Base-by-base conservation (phyloP, 2,888 invertebrate species). In the Dioctria linearis region DNA sequence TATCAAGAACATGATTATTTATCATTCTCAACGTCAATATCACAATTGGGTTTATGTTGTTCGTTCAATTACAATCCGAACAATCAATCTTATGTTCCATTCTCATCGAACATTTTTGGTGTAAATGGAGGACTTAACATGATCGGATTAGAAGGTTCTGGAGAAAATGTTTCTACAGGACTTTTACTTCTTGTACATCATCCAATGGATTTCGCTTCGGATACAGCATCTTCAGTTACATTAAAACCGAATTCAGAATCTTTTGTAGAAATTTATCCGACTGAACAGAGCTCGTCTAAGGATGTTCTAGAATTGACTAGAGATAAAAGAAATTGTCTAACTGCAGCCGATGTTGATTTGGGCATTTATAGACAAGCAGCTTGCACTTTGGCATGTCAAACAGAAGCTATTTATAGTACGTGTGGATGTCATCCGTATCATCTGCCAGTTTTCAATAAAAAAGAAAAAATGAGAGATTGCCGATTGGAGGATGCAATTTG, bases 61-160 rank as follows among this genome's bases (percentile, higher is more conserved):
- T 88, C 89, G 3, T 89, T 89, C 49, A 89, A 89, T 82, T 89
- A 88, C 69, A 87, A 88, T 84, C 88, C 88, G 0, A 85, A 86
- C 25, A 88, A 89, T 83, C 80, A 84, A 8, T 87, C 87, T 3
- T 87, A 85, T 78, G 84, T 86, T 4, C 88, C 88, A 13, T 88
- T 88, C 78, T 86, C 88, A 0, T 82, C 88, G 5, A 89, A 88
- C 67, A 86, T 86, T 25, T 89, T 88, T 67, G 89, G 89, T 78
- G 85, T 88, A 81, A 85, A 87, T 51, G 88, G 88, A 0, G 89
- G 87, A 0, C 81, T 89, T 5, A 87, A 85, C 3, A 84, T 89
- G 40, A 85, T 88, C 37, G 89, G 89, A 4, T 83, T 85, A 2
- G 88, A 89, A 78, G 88, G 88, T 3, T 86, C 88, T 0, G 88